Base-by-base conservation (phyloP, 2,113 vertebrate genomes). In the Rhipidura dahli region DNA sequence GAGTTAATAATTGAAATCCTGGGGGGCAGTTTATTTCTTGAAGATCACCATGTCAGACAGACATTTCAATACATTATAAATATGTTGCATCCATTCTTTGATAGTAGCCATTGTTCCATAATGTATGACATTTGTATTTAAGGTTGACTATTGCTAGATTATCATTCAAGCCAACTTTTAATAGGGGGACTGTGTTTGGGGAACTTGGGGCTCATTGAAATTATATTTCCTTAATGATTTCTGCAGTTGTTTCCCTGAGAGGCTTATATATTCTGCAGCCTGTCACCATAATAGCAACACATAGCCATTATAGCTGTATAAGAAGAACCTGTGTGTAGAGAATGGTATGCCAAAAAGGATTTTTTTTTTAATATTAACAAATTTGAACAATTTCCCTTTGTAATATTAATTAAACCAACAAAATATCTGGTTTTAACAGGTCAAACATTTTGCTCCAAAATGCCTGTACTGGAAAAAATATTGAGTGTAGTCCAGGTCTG, bases 311-410 rank as follows among this genome's bases (percentile, higher is more conserved):
- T 2, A 31, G 5, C 7, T 30, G 3, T 68, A 33, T 76, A 16
- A 92, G 24, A 9, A 88, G 57, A 93, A 64, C 4, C 6, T 17
- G 30, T 23, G 16, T 19, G 30, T 47, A 66, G 10, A 51, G 22
- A 75, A 60, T 2, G 0, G 5, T 39, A 44, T 39, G 11, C 9
- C 26, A 85, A 64, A 79, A 90, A 66, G 0, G 4, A 28, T 0
- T 7, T 63, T 37, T 59, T 66, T 50, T 15, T 39, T n/a, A n/a
- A 22, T 44, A 11, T n/a, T 50, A 44, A 33, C 2, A 79, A n/a
- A 33, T 79, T 47, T 72, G 4, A 11, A 51, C 2, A 19, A 33
- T 69, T 79, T 72, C 7, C 2, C 9, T 7, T 28, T 23, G 10
- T 30, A 72, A 23, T 54, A 71, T n/a, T 54, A 50, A 4, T 42